phyloP scores from a whole-genome alignment of 1,140 invertebrate genomes.

The Brachionus sp. region DNA sequence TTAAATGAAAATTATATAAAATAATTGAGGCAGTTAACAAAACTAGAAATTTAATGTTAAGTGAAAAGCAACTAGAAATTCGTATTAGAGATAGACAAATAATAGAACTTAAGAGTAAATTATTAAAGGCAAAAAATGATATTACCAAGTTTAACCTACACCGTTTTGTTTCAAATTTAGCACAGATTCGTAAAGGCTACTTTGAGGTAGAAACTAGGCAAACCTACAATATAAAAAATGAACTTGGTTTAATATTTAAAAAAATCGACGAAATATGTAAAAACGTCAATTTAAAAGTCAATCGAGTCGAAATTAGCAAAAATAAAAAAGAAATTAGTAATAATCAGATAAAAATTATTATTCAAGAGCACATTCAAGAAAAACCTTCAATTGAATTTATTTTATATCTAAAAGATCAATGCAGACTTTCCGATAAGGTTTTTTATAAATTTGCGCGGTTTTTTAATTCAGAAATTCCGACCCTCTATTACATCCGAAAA shows the following conservation, averaged over 20 bases:
- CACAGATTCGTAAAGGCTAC: neutral
- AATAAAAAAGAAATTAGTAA: neutral
- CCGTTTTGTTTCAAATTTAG: neutral
- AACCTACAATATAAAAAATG: neutral
- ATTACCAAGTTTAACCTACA: neutral
- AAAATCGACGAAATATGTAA: neutral
- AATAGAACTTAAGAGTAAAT: neutral
- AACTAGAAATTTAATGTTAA: neutral
- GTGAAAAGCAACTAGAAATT: neutral
- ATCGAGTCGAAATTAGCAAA: neutral
- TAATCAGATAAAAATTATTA: neutral
- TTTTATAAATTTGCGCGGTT: neutral
- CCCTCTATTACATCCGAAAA: neutral
- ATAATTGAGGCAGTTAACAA: neutral
- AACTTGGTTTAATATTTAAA: neutral
- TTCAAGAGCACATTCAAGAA: neutral
- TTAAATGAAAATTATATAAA: neutral
- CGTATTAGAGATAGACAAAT: neutral
- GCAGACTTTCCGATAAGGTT: neutral
- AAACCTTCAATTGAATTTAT: neutral
- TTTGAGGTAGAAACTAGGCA: neutral
- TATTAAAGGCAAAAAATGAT: neutral
- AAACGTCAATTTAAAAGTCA: too few species aligned
- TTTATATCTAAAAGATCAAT: slow-evolving; percentile 20
- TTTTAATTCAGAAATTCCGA: neutral